These are phyloP conservation scores for Leucozona laternaria DNA, from an alignment of 2,888 invertebrate genomes.

Conservation along the genomic window DNA sequence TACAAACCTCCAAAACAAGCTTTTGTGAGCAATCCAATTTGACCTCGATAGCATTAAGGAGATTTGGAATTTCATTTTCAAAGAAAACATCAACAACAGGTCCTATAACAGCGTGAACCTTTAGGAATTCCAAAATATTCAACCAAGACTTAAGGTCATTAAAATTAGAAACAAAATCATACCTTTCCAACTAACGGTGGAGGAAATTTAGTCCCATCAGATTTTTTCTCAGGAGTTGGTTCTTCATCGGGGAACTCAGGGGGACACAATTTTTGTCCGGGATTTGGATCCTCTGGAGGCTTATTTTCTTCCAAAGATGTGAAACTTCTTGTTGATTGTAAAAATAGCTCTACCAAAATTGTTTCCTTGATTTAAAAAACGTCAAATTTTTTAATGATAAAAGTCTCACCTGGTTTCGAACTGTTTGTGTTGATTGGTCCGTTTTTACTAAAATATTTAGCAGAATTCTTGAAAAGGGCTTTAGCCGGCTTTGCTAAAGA, in stretches of 20 bases:
- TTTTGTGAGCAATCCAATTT: slow-evolving; percentile 85
- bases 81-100: slow-evolving; percentile 97
- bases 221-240: neutral
- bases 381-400: neutral
- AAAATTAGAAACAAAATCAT: neutral
- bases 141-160: neutral
- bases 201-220: neutral
- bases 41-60: slow-evolving; percentile 94
- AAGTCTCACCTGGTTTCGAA: neutral
- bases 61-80: slow-evolving; percentile 92
- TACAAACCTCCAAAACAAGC: slow-evolving; percentile 81
- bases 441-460: neutral
- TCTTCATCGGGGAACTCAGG: too few species aligned
- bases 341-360: neutral
- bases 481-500: neutral
- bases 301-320: neutral
- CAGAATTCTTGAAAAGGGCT: neutral
- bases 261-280: neutral
- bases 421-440: neutral
- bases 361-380: neutral
- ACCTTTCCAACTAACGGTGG: slow-evolving; percentile 42
- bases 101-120: slow-evolving; percentile 92
- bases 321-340: neutral
- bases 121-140: neutral
- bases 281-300: neutral